Evolutionary conservation across 1,140 invertebrate species (phyloP).

Genomic region (Uloborus diversus): DNA sequence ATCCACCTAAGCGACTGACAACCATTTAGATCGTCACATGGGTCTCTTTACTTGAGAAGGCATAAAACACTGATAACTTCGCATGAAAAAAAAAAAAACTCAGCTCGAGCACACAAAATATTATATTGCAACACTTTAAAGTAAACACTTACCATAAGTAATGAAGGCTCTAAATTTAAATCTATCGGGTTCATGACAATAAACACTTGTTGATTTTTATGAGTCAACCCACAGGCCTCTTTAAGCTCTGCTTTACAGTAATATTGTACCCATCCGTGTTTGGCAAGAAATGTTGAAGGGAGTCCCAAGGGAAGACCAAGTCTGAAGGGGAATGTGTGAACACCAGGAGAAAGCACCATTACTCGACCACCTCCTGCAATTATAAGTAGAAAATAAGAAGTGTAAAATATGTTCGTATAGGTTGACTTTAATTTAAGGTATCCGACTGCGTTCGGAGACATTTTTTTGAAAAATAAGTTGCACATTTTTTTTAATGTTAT

Average conservation of each 20-base stretch:
- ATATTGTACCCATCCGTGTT: constrained; percentile 96
- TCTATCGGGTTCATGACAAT: constrained; percentile 97
- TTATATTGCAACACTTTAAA: too few relatives aligned
- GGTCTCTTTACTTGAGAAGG: too few relatives aligned
- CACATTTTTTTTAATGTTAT: too few relatives aligned
- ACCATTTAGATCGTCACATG: too few relatives aligned
- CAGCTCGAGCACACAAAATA: too few relatives aligned
- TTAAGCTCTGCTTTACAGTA: constrained; percentile 90
- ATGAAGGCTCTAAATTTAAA: constrained; percentile 87
- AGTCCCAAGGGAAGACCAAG: constrained; percentile 87
- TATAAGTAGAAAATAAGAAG: not conserved
- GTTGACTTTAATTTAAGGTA: too few relatives aligned
- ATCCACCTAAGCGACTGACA: too few relatives aligned
- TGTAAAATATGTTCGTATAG: too few relatives aligned
- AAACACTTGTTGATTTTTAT: constrained; percentile 96
- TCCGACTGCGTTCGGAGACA: too few relatives aligned
- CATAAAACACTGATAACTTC: too few relatives aligned
- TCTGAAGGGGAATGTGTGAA: constrained; percentile 95
- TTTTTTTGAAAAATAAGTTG: too few relatives aligned
- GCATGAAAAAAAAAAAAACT: too few relatives aligned
- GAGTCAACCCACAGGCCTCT: constrained; percentile 87
- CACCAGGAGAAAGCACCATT: constrained; percentile 84
- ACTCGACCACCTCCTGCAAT: constrained; percentile 31
- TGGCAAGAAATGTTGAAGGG: constrained; percentile 92
- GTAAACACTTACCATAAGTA: constrained; percentile 80